Evolutionary conservation across 1,140 invertebrate genomes (phyloP).

Genomic region (Apis florea): DNA sequence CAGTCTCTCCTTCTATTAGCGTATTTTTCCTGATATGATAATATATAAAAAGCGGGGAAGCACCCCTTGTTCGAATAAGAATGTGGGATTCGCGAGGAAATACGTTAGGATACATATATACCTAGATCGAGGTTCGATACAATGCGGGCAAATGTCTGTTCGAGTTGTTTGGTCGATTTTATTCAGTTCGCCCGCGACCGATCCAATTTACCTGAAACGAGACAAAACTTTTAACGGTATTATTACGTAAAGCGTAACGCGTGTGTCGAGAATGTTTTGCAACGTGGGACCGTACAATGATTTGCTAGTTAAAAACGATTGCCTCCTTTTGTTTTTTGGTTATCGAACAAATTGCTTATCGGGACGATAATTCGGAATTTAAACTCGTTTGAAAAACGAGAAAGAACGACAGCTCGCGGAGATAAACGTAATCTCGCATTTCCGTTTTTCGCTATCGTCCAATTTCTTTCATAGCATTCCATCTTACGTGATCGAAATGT

Average conservation of each 20-base stretch:
- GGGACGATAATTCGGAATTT: neutral
- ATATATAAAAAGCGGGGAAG: too few species aligned
- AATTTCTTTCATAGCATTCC: neutral
- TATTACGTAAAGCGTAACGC: conserved; percentile 16
- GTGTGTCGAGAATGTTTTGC: neutral
- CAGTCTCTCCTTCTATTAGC: neutral
- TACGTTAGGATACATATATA: neutral
- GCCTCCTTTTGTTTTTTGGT: neutral
- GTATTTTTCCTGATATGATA: too few species aligned
- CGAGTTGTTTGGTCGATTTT: neutral
- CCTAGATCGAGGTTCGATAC: neutral
- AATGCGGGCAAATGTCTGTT: neutral
- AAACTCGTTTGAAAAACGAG: neutral
- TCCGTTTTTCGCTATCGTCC: neutral
- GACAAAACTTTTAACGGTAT: conserved; percentile 9
- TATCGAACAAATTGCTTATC: neutral
- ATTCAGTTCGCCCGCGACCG: neutral
- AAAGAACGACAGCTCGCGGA: neutral
- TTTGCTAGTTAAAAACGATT: neutral
- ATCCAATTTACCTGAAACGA: conserved; percentile 24
- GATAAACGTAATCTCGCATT: neutral
- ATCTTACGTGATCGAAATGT: neutral
- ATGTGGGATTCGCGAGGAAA: neutral
- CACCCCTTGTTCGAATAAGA: neutral
- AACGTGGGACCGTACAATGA: neutral